A percentile compares a stretch with the other conserved stretches of the same genome.
phyloP scores from a whole-genome alignment of 2,113 vertebrate genomes.

The Felis chaus region DNA sequence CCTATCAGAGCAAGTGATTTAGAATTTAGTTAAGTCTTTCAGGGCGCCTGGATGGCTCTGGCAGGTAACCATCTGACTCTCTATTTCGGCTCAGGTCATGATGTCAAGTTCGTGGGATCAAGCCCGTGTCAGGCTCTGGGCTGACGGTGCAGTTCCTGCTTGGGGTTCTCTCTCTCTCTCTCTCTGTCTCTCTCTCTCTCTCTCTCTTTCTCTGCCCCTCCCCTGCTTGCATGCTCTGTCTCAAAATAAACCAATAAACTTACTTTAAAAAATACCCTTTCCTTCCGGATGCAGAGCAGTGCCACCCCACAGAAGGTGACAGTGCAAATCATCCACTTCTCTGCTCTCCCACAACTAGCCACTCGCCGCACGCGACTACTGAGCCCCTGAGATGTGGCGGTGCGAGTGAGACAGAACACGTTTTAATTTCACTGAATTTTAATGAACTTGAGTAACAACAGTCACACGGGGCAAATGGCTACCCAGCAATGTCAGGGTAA shows the following conservation, averaged over 20 bases:
- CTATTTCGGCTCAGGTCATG: too few relatives aligned
- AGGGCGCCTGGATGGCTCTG: too few relatives aligned
- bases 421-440: neutral
- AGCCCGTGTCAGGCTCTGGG: too few relatives aligned
- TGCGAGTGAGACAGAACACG: too few relatives aligned
- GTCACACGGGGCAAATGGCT: neutral
- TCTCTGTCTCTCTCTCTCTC: too few relatives aligned
- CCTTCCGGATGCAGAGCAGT: rapidly evolving
- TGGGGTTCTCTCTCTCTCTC: too few relatives aligned
- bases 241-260: too few relatives aligned
- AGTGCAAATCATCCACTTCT: rapidly evolving
- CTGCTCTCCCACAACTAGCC: neutral
- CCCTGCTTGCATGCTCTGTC: too few relatives aligned
- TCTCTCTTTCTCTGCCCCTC: too few relatives aligned
- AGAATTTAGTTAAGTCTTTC: neutral
- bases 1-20: neutral
- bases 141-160: too few relatives aligned
- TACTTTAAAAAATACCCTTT: neutral
- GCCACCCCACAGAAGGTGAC: rapidly evolving
- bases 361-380: rapidly evolving
- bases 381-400: rapidly evolving
- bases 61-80: too few relatives aligned
- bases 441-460: neutral
- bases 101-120: too few relatives aligned
- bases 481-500: rapidly evolving